Base-by-base conservation (phyloP, 92 coral and sea anemone genomes). In the Galaxea fascicularis region DNA sequence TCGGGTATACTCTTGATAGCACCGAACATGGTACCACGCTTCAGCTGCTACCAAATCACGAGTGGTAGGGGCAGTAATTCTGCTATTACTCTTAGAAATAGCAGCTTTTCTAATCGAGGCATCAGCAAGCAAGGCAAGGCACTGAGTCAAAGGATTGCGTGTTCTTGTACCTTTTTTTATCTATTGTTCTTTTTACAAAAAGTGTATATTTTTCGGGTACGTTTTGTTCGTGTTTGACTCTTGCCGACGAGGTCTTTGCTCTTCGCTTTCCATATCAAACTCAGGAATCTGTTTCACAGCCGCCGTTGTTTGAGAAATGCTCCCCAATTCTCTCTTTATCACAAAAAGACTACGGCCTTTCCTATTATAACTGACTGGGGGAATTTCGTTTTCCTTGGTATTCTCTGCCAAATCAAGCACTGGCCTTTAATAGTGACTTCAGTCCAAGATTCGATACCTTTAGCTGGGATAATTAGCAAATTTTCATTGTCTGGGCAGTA, bases 281-380 rank as follows among this genome's bases (percentile, higher is more conserved):
- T 57, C 72, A 35, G 59, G 71, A 56, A 49, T 52, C 72, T 68
- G 26, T 71, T 41, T 63, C 64, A 35, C 84, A 53, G 47, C 24
- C 17, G 46, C 62, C 31, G 35, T 35, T 76, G 74, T 70, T 35
- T 29, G 66, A 47, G 90, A 80, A 39, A 41, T 82, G 15, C 71
- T 87, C 49, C 72, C 75, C 20, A 71, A 64, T 18, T 85, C 84
- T 59, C 73, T 25, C 67, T 77, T 77, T 72, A 77, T 77, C 21
- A 79, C 77, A 45, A 72, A 83, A 83, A 83, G 72, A 4, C 80
- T 76, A 60, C 83, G 84, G 52, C 77, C 76, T 85, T 85, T 63
- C 83, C 83, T 46, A 45, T 76, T 51, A 45, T n/a, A 69, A 54
- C 76, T 59, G 60, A 82, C 66, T 52, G 35, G 35, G 71, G 85